Conservation (phyloP, 1,140 invertebrate genomes). For the Anastrepha ludens region DNA sequence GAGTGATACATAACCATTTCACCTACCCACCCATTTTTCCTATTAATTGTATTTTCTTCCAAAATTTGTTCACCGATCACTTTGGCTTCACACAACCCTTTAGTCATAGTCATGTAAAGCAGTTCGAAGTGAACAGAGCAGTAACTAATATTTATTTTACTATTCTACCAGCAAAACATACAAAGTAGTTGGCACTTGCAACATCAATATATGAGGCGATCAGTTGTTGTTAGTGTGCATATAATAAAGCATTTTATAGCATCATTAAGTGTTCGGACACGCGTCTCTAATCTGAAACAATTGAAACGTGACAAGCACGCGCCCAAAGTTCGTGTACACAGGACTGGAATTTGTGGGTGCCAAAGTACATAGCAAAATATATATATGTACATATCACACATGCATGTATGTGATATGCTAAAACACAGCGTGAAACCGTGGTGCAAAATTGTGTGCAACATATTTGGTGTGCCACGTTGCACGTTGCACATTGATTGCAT, state of each 20-base stretch:
- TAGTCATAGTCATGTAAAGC: too few species aligned
- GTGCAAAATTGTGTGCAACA: neutral
- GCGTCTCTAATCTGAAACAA: slow-evolving; percentile 34
- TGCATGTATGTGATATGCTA: neutral
- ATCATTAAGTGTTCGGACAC: slow-evolving; percentile 20
- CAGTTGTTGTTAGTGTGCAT: neutral
- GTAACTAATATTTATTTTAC: neutral
- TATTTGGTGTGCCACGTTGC: slow-evolving; percentile 8
- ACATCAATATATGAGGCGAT: neutral
- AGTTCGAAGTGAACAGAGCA: too few species aligned
- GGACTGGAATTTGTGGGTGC: neutral
- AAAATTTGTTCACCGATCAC: too few species aligned
- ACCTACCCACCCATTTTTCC: too few species aligned
- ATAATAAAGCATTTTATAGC: slow-evolving; percentile 2
- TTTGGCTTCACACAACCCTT: too few species aligned
- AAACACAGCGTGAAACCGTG: neutral
- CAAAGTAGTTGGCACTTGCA: neutral
- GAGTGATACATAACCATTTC: too few species aligned
- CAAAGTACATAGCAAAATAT: neutral
- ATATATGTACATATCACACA: neutral
- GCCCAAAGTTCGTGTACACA: neutral
- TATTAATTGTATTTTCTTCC: too few species aligned
- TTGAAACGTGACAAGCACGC: slow-evolving; percentile 49
- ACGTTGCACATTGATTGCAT: slow-evolving; percentile 36
- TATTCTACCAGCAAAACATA: neutral